Evolutionary conservation across 1,140 invertebrate genomes (phyloP).

Genomic region (Charaxes varanes): DNA sequence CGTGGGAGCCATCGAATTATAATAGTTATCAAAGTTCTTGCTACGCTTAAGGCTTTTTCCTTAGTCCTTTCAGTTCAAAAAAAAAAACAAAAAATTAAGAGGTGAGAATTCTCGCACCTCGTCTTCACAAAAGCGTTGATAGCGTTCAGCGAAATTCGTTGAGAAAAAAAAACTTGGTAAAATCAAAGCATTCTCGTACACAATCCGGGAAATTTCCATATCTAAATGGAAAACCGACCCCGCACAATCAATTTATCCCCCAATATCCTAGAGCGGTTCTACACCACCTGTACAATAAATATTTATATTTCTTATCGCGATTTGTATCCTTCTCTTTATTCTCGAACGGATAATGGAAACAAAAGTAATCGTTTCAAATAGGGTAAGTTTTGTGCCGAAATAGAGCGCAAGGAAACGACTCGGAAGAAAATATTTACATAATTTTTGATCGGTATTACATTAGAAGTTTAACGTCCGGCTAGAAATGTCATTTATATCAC

Average conservation of each 20-base stretch:
- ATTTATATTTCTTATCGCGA: conserved; percentile 63
- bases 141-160: conserved; percentile 59
- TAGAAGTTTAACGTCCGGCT: too few species aligned
- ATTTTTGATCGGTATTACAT: too few species aligned
- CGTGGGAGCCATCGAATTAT: too few species aligned
- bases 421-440: too few species aligned
- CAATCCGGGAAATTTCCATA: conserved; percentile 72
- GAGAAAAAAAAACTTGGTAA: conserved; percentile 58
- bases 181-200: conserved; percentile 70
- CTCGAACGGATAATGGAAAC: conserved; percentile 34
- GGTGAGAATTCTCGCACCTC: too few species aligned
- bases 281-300: conserved; percentile 73
- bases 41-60: too few species aligned
- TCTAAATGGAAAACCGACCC: conserved; percentile 73
- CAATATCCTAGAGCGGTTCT: conserved; percentile 70
- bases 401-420: too few species aligned
- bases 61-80: too few species aligned
- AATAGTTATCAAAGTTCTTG: too few species aligned
- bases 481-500: too few species aligned
- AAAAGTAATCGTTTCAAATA: conserved; percentile 15
- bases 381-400: conserved; percentile 1
- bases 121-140: conserved; percentile 25
- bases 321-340: conserved; percentile 49
- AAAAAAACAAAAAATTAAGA: too few species aligned
- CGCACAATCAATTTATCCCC: conserved; percentile 72